Evolutionary conservation across 37 sponge, comb jelly and placozoan species (phyloP).

Genomic region (Agelas oroides): DNA sequence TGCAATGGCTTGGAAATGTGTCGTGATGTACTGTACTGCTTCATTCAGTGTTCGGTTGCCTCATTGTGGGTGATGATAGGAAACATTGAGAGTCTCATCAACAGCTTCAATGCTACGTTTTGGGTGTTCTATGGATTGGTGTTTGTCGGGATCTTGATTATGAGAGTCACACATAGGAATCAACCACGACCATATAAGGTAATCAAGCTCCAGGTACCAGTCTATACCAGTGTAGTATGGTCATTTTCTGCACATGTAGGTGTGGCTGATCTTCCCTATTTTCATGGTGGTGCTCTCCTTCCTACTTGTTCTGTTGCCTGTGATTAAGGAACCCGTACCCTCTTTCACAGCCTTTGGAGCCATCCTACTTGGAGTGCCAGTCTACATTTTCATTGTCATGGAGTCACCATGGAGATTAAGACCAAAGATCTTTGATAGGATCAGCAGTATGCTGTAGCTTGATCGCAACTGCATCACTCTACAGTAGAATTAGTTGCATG

Average conservation of each 20-base stretch:
- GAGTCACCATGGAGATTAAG: slow-evolving; percentile 61
- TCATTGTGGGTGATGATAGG: slow-evolving; percentile 21
- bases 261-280: slow-evolving; percentile 45
- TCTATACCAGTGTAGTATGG: background rate
- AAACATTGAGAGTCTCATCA: slow-evolving; percentile 43
- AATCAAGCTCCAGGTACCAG: background rate
- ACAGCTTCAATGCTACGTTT: slow-evolving; percentile 47
- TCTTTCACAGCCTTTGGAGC: slow-evolving; percentile 53
- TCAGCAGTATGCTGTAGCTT: slow-evolving; percentile 41
- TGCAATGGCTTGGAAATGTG: too few relatives aligned
- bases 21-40: too few relatives aligned
- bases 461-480: too few relatives aligned
- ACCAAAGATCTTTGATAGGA: slow-evolving; percentile 44
- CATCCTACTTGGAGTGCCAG: slow-evolving; percentile 67
- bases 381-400: slow-evolving; percentile 74
- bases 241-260: background rate
- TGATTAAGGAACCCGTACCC: slow-evolving; percentile 17
- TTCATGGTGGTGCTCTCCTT: slow-evolving; percentile 55
- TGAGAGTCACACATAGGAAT: slow-evolving; percentile 67
- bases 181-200: slow-evolving; percentile 69
- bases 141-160: slow-evolving; percentile 55
- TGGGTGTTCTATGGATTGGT: slow-evolving; percentile 68
- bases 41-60: background rate
- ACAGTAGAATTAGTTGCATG: too few relatives aligned
- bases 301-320: slow-evolving; percentile 57